Evolutionary conservation across 92 coral and sea anemone species (phyloP).

Genomic region (Paragorgia papillata): DNA sequence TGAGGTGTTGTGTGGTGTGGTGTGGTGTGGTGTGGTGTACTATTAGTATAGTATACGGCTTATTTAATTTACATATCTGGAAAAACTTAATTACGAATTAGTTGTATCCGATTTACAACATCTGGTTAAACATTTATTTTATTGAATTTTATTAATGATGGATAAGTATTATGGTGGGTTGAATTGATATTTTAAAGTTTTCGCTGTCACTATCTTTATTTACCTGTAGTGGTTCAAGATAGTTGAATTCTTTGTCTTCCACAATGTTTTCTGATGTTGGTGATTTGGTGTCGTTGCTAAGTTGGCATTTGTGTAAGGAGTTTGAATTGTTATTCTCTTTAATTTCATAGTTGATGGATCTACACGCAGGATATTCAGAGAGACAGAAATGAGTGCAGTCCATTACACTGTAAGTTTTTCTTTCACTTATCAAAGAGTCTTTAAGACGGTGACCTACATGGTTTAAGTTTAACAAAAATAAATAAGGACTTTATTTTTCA

Average conservation of each 20-base stretch:
- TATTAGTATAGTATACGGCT: too few species aligned
- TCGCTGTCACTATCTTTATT: background rate
- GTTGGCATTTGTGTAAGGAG: background rate
- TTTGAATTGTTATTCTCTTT: background rate
- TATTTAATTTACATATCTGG: too few species aligned
- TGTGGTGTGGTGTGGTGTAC: too few species aligned
- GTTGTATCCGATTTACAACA: too few species aligned
- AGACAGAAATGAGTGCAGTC: constrained; percentile 2
- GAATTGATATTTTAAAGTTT: too few species aligned
- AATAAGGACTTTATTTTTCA: too few species aligned
- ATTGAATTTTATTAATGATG: too few species aligned
- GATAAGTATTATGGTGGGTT: too few species aligned
- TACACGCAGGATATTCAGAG: background rate
- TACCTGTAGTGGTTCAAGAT: background rate
- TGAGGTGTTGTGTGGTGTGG: too few species aligned
- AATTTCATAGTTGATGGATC: background rate
- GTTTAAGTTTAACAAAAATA: too few species aligned
- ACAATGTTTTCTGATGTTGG: background rate
- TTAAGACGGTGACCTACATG: background rate
- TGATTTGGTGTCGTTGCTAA: background rate
- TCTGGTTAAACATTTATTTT: too few species aligned
- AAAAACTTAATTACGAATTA: too few species aligned
- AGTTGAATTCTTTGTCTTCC: background rate
- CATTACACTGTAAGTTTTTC: background rate
- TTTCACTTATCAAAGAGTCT: background rate